Base-by-base conservation (phyloP, 2,888 invertebrate species). In the Melinaea marsaeus region DNA sequence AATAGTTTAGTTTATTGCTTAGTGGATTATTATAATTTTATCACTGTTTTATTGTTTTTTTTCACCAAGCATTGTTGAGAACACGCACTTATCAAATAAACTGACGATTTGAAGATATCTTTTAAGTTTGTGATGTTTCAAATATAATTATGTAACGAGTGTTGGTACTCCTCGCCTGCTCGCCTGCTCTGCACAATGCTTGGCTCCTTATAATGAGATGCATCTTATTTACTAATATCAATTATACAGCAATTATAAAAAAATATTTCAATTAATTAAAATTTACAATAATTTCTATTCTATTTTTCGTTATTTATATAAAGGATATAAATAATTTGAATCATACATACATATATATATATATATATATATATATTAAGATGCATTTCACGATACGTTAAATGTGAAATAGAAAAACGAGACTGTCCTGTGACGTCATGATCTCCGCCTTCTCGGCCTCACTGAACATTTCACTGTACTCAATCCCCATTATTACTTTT, bases 1-100 rank as follows among this genome's bases (percentile, higher is more conserved):
- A 85, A 84, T 64, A 78, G 68, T 77, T 79, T 76, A 73, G 66
- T 79, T 84, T 79, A 80, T 75, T 82, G 81, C 70, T 75, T 72
- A 62, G 68, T 63, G 66, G 68, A 61, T 77, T 75, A 74, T 74
- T 69, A 71, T 74, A 75, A 72, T 74, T 75, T 74, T 71, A 75
- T 71, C 69, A 68, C 71, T 69, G 72, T 74, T 71, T 63, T 22
- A 22, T 22, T 22, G 22, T 22, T 22, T 69, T 67, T 71, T 69
- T 71, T 69, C 66, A 73, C 69, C 51, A 32, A 51, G 51, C 51
- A 51, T 51, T 32, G 51, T 32, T 7, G 2, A 32, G 51, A 51
- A 32, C n/a, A 51, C 22, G 51, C 51, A 9, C 11, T 9, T 42
- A 42, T 51, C 51, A 32, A 32, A 32, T 9, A 32, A 32, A 51